A percentile compares a stretch with the other conserved stretches of the same genome.
Evolutionary conservation across 2,888 invertebrate genomes (phyloP).

Genomic region (Apamea anceps): DNA sequence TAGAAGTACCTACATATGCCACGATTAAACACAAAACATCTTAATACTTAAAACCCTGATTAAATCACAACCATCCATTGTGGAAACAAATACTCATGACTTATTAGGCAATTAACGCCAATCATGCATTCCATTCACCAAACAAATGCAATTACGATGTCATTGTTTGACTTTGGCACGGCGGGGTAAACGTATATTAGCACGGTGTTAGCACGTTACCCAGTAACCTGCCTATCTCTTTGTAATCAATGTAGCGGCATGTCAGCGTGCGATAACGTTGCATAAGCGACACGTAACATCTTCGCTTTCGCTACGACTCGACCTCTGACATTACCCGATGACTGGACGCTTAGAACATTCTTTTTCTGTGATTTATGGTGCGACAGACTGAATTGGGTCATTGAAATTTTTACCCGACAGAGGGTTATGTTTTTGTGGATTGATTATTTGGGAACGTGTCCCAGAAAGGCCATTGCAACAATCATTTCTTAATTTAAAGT

Average conservation of each 20-base stretch:
- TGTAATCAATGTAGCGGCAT: slow-evolving; percentile 63
- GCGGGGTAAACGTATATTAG: slow-evolving; percentile 47
- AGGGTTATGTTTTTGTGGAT: background rate
- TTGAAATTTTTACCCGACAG: slow-evolving; percentile 2
- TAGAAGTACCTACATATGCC: slow-evolving; percentile 17
- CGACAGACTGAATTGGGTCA: slow-evolving; percentile 51
- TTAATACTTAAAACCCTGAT: slow-evolving; percentile 32
- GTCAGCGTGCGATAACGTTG: slow-evolving; percentile 65
- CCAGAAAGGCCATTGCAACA: background rate
- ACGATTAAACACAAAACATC: slow-evolving; percentile 26
- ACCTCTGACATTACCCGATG: slow-evolving; percentile 70
- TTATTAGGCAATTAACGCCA: slow-evolving; percentile 36
- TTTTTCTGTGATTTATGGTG: slow-evolving; percentile 68
- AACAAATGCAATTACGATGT: slow-evolving; percentile 58
- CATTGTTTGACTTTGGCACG: slow-evolving; percentile 59
- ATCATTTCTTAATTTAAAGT: slow-evolving; percentile 14
- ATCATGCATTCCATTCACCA: slow-evolving; percentile 52
- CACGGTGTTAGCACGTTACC: slow-evolving; percentile 69
- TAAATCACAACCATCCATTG: slow-evolving; percentile 21
- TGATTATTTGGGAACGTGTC: slow-evolving; percentile 14
- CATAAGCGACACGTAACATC: slow-evolving; percentile 70
- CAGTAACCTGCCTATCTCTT: slow-evolving; percentile 74
- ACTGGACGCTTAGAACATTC: slow-evolving; percentile 61
- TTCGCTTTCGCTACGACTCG: slow-evolving; percentile 66
- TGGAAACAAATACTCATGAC: slow-evolving; percentile 32